Base-by-base conservation (phyloP, 1,140 invertebrate species). In the Zaprionus africanus region DNA sequence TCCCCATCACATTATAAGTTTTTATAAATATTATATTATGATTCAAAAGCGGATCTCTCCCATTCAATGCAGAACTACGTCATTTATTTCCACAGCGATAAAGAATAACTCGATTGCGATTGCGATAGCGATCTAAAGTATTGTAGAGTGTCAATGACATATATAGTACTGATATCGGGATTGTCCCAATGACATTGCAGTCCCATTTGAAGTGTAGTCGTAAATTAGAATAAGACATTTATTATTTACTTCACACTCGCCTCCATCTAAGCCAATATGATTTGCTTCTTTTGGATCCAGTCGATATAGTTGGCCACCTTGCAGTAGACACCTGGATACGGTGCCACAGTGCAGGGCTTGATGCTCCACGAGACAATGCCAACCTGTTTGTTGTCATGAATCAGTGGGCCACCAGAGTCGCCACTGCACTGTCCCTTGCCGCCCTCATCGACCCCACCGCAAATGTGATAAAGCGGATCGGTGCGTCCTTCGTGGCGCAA, bases 391-490 rank as follows among this genome's bases (percentile, higher is more conserved):
- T 83, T 88, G 12, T 90, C 59, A 9, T 76, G 77, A 15, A 93
- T n/a, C 0, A 94, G 75, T 0, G 93, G 93, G 11, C 93, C 93
- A 12, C 93, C 93, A 0, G 93, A 93, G 61, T 93, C 93, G 2
- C 93, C 93, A 46, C 86, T 93, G 79, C 93, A 93, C 69, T 93
- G 93, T n/a, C 93, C 93, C 77, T 93, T 93, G 19, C 93, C 92
- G 4, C 93, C 93, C 56, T 92, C 93, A 64, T 86, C 81, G 15
- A 93, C 81, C 6, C 93, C 93, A 1, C 91, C 92, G 58, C 93
- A 93, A 62, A 93, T 87, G 53, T 93, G 92, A 12, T 91, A 81
- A 1, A n/a, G 34, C 9, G 81, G 67, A 31, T 91, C 51, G 1
- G 84, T 90, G 12, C 31, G 38, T 1, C 78, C 82, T 1, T 76